phyloP scores from a whole-genome alignment of 2,797 vertebrate species.

The Danio jaintianensis region DNA sequence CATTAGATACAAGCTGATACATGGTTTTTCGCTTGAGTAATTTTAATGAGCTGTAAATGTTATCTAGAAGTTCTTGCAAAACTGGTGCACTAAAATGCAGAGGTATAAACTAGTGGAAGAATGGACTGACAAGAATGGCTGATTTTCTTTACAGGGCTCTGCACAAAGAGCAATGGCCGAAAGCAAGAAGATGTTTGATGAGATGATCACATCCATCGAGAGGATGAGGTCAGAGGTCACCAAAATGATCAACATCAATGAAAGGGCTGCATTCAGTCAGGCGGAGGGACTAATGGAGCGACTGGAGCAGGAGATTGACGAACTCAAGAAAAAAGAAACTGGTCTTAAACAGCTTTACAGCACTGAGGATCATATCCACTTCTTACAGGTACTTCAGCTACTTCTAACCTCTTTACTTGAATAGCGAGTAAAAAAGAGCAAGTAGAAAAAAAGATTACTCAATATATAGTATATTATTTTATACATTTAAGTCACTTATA shows the following conservation, averaged over 20 bases:
- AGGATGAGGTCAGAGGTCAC: slow-evolving; percentile 84
- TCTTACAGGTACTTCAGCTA: slow-evolving; percentile 72
- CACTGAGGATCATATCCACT: slow-evolving; percentile 82
- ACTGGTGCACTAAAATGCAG: not conserved
- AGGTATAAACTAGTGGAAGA: not conserved
- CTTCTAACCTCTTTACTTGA: too few species aligned
- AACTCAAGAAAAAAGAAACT: slow-evolving; percentile 81
- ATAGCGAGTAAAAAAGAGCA: too few species aligned
- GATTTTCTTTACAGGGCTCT: slow-evolving; percentile 71
- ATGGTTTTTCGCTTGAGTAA: not conserved
- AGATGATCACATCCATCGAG: slow-evolving; percentile 85
- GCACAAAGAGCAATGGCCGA: slow-evolving; percentile 84
- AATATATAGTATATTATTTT: too few species aligned
- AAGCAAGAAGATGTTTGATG: slow-evolving; percentile 85
- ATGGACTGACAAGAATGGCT: slow-evolving; percentile 10
- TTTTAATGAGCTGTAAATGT: slow-evolving; percentile 28
- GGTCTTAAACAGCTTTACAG: slow-evolving; percentile 78
- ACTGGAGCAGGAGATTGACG: slow-evolving; percentile 85
- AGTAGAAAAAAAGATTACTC: too few species aligned
- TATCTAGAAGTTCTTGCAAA: slow-evolving; percentile 21
- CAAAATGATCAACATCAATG: slow-evolving; percentile 84
- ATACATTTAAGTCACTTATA: too few species aligned
- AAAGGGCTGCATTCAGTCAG: slow-evolving; percentile 83
- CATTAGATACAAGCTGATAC: slow-evolving; percentile 21
- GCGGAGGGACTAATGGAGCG: slow-evolving; percentile 82